A percentile compares a stretch with the other conserved stretches of the same genome.
phyloP scores from a whole-genome alignment of 2,797 vertebrate species.

The Centroberyx gerrardi region DNA sequence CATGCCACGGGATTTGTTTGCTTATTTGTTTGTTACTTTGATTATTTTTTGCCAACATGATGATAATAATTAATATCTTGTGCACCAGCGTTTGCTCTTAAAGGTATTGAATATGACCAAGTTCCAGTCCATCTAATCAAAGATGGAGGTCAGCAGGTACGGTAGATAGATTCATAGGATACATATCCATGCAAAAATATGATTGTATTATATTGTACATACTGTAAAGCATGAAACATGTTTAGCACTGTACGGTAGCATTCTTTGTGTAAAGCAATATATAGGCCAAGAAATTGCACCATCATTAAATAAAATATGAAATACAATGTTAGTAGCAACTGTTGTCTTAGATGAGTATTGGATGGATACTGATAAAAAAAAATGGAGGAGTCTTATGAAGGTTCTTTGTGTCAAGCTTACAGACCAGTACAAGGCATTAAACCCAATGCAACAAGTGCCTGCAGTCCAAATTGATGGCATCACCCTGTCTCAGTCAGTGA shows the following conservation, averaged over 20 bases:
- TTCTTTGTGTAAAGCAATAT: neutral
- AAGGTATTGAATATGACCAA: conserved; percentile 92
- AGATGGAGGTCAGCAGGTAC: conserved; percentile 96
- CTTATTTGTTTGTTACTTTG: neutral
- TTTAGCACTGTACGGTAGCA: neutral
- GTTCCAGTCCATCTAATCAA: conserved; percentile 91
- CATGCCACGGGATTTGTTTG: neutral
- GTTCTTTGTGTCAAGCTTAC: conserved; percentile 82
- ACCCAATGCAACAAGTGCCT: conserved; percentile 98
- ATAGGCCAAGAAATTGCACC: neutral
- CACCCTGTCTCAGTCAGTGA: conserved; percentile 94
- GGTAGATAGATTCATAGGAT: neutral
- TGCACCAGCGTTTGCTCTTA: conserved; percentile 92
- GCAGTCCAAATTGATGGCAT: conserved; percentile 93
- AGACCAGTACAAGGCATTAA: conserved; percentile 88
- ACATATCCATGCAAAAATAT: neutral
- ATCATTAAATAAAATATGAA: neutral
- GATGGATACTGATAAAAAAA: no score
- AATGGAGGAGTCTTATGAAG: neutral
- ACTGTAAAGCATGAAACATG: neutral
- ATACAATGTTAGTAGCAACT: neutral
- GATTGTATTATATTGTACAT: neutral
- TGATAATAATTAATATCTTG: conserved; percentile 7
- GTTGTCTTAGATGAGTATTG: neutral
- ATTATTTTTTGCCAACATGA: neutral